Percentiles rank a stretch among this genome's conserved stretches.
Conservation (phyloP, 2,888 invertebrate genomes). For the Dendrolimus houi region DNA sequence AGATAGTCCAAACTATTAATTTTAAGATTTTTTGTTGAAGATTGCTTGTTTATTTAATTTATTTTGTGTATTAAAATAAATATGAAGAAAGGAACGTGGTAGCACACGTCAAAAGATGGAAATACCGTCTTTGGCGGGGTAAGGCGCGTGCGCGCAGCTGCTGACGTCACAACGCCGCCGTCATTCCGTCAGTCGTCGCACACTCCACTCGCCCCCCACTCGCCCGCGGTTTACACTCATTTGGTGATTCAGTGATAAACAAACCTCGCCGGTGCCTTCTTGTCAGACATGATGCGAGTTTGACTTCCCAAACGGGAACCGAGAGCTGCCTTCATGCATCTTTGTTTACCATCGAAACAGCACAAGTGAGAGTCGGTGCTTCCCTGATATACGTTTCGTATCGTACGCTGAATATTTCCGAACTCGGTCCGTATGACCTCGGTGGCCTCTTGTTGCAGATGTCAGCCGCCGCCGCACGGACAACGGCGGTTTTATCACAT, state of each 20-base stretch:
- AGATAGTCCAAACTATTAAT: neutral
- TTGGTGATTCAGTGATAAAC: conserved; percentile 55
- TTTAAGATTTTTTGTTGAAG: neutral
- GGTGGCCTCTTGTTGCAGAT: conserved; percentile 64
- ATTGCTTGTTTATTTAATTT: neutral
- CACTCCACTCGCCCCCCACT: conserved; percentile 18
- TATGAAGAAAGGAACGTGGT: conserved; percentile 8
- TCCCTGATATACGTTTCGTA: conserved; percentile 11
- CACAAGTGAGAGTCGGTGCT: conserved; percentile 48
- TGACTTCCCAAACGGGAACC: conserved; percentile 44
- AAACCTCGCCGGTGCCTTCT: conserved; percentile 47
- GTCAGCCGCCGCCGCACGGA: conserved; percentile 68
- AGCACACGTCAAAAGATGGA: conserved; percentile 5
- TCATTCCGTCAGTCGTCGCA: conserved; percentile 12
- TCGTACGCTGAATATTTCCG: conserved; percentile 2
- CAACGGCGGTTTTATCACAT: conserved; percentile 71
- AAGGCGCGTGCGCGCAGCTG: conserved; percentile 14
- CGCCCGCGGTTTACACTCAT: conserved; percentile 24
- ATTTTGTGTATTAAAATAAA: neutral
- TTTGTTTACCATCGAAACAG: conserved; percentile 48
- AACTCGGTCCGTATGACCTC: conserved; percentile 52
- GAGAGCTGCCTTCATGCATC: conserved; percentile 59
- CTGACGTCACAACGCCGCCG: conserved; percentile 21
- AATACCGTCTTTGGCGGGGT: neutral
- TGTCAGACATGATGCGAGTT: conserved; percentile 53